A percentile compares a stretch with the other conserved stretches of the same genome.
Conservation (phyloP, 2,888 invertebrate genomes). For the Synanthedon formicaeformis region DNA sequence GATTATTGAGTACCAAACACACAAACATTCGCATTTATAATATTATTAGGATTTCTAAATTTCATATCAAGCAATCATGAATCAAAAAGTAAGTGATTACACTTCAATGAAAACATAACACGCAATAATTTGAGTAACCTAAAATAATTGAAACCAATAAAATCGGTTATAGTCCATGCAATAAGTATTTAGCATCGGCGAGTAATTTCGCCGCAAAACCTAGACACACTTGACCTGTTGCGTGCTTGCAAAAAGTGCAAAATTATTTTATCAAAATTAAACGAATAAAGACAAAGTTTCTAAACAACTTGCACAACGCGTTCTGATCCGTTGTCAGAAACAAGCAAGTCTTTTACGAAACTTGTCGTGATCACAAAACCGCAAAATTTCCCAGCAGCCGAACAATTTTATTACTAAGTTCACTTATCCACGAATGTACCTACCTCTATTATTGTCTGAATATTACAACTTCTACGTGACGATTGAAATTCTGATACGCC, state of each 20-base stretch:
- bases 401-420: conserved; percentile 32
- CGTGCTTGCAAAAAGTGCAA: conserved; percentile 18
- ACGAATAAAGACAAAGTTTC: conserved; percentile 25
- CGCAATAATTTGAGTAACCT: no score
- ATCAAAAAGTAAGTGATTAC: no score
- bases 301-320: conserved; percentile 39
- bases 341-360: conserved; percentile 51
- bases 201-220: not conserved
- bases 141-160: no score
- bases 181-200: no score
- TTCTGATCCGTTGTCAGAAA: conserved; percentile 34
- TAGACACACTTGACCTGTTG: conserved; percentile 18
- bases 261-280: conserved; percentile 15
- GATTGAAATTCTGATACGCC: conserved; percentile 13
- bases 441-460: conserved; percentile 21
- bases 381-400: conserved; percentile 43
- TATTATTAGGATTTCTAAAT: no score
- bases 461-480: conserved; percentile 28
- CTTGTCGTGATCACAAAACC: conserved; percentile 53
- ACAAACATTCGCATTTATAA: no score
- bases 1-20: no score
- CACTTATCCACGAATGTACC: conserved; percentile 26
- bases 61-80: no score
- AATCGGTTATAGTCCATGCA: no score
- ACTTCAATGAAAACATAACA: no score